Conservation (phyloP, 2,888 invertebrate species). For the Iphiclides podalirius region DNA sequence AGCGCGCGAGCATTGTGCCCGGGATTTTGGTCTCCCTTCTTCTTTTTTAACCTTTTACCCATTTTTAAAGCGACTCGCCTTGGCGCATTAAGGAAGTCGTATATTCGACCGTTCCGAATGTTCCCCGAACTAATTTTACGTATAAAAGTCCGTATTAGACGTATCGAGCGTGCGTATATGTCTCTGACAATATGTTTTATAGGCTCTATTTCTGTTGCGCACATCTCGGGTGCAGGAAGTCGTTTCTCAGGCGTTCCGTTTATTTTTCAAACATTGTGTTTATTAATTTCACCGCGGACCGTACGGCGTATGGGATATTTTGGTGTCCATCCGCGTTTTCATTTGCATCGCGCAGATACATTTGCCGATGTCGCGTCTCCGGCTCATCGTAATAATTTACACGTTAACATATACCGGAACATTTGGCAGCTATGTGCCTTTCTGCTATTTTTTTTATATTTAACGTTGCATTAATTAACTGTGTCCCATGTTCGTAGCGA, state of each 20-base stretch:
- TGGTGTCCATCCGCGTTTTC: conserved; percentile 6
- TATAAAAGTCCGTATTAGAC: conserved; percentile 60
- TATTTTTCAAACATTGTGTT: conserved; percentile 30
- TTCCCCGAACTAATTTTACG: conserved; percentile 68
- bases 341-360: conserved; percentile 10
- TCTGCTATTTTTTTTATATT: not conserved
- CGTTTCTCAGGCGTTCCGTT: conserved; percentile 47
- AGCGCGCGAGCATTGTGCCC: conserved; percentile 61
- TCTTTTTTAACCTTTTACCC: conserved; percentile 56
- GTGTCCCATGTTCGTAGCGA: not conserved
- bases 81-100: conserved; percentile 61
- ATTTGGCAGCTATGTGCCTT: not conserved
- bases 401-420: no score
- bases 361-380: conserved; percentile 10
- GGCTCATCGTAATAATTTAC: conserved; percentile 8
- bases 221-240: conserved; percentile 49
- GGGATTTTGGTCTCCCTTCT: conserved; percentile 42
- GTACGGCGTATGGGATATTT: conserved; percentile 22
- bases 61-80: conserved; percentile 50
- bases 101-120: conserved; percentile 45
- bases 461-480: not conserved
- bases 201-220: conserved; percentile 51
- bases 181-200: conserved; percentile 59
- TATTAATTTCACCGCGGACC: conserved; percentile 37
- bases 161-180: conserved; percentile 41